Base-by-base conservation (phyloP, 2,797 vertebrate genomes). In the Falco cherrug region DNA sequence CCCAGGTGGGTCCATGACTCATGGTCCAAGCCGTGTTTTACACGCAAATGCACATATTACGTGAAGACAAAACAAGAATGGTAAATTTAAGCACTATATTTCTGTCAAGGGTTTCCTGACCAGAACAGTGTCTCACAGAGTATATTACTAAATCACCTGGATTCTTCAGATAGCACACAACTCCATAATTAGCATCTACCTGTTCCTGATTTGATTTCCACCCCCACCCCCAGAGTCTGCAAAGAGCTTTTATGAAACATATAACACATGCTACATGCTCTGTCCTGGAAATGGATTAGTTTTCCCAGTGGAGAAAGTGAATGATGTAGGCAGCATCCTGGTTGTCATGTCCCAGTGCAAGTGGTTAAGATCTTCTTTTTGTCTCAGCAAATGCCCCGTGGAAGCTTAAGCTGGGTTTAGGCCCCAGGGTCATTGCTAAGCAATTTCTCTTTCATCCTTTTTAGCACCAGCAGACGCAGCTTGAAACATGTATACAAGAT, bases 401-500 rank as follows among this genome's bases (percentile, higher is more conserved):
- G 96, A 97, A 97, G 29, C 93, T 43, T 69, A 76, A 95, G 94
- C 94, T 94, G 61, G 54, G 92, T 95, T 97, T 92, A 64, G 87
- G 70, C 95, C 95, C 96, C 47, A 79, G 93, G 97, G 95, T 96
- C 95, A 96, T 97, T 97, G 94, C 93, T 96, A 95, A 97, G 97
- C 97, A 96, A 91, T 93, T 97, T 96, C 96, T 87, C 88, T 97
- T 97, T 96, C 94, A 97, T 97, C 96, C 91, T 94, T 95, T 93
- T 95, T 89, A 93, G 85, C 90, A 95, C 79, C 92, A 90, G 85
- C 91, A 96, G 93, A 97, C 65, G 29, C 93, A 95, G 87, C 94
- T 97, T 96, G 95, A 97, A 96, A 97, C 93, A 75, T 95, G 96
- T 95, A 95, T 95, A 97, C 95, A 96, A 96, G 97, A 95, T 85